A percentile compares a stretch with the other conserved stretches of the same genome.
Conservation (phyloP, 2,113 vertebrate genomes). For the Lepidothrix coronata region DNA sequence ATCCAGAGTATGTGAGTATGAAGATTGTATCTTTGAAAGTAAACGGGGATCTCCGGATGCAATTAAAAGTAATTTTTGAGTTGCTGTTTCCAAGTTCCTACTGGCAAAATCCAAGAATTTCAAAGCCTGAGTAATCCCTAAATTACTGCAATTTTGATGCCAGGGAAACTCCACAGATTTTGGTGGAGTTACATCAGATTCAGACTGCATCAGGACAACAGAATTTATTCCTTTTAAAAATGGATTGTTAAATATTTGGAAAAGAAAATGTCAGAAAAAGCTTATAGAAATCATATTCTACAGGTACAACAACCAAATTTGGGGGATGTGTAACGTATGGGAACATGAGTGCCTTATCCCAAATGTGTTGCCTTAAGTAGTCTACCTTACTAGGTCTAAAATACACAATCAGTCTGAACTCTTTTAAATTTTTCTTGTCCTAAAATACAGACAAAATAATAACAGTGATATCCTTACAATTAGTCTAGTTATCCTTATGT, state of each 20-base stretch:
- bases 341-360: not conserved
- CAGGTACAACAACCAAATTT: not conserved
- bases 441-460: not conserved
- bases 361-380: not conserved
- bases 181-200: not conserved
- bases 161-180: conserved; percentile 51
- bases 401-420: not conserved
- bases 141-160: not conserved
- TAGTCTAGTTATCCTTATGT: not conserved
- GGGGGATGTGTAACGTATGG: not conserved
- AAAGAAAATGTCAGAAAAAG: not conserved
- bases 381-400: not conserved
- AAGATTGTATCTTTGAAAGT: conserved; percentile 45
- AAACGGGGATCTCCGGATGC: conserved; percentile 47
- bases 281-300: not conserved
- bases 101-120: conserved; percentile 32
- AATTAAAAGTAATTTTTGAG: conserved; percentile 49
- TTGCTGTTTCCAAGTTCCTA: conserved; percentile 28
- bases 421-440: not conserved
- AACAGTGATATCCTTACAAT: not conserved
- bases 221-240: not conserved
- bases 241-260: not conserved
- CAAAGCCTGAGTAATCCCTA: conserved; percentile 20
- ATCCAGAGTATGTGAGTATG: not conserved
- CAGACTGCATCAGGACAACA: not conserved